A percentile compares a stretch with the other conserved stretches of the same genome.
phyloP scores from a whole-genome alignment of 2,113 vertebrate species.

The Antechinus flavipes region DNA sequence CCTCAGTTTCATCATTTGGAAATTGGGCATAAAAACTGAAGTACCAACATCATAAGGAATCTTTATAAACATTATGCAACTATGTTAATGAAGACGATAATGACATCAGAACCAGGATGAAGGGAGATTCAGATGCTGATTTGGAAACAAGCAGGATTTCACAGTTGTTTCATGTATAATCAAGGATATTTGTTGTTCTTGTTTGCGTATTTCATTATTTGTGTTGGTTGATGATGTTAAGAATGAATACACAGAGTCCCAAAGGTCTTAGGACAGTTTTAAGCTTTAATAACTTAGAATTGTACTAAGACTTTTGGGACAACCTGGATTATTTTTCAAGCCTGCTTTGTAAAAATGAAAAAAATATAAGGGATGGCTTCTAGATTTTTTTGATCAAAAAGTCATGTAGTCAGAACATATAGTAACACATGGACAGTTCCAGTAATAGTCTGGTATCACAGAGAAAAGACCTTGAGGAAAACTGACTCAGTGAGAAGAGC shows the following conservation, averaged over 20 bases:
- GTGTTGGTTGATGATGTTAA: background rate
- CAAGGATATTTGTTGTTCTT: background rate
- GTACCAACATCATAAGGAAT: background rate
- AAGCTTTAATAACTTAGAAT: background rate
- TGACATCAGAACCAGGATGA: background rate
- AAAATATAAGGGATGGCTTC: background rate
- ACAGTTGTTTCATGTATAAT: background rate
- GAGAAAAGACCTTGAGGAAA: background rate
- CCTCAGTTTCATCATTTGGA: slow-evolving; percentile 28
- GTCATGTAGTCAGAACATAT: background rate
- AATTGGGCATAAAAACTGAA: slow-evolving; percentile 27
- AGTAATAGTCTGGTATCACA: background rate
- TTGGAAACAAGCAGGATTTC: background rate
- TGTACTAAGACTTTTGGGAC: background rate
- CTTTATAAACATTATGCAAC: background rate
- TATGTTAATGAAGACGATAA: background rate
- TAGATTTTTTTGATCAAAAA: background rate
- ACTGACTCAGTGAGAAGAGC: background rate
- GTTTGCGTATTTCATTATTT: background rate
- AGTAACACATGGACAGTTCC: background rate
- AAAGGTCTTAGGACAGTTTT: background rate
- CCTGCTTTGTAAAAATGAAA: background rate
- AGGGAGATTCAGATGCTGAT: background rate
- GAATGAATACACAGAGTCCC: background rate
- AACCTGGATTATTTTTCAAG: background rate